Base-by-base conservation (phyloP, 53 echinoderm and acorn worm genomes). In the Holothuria leucospilota region DNA sequence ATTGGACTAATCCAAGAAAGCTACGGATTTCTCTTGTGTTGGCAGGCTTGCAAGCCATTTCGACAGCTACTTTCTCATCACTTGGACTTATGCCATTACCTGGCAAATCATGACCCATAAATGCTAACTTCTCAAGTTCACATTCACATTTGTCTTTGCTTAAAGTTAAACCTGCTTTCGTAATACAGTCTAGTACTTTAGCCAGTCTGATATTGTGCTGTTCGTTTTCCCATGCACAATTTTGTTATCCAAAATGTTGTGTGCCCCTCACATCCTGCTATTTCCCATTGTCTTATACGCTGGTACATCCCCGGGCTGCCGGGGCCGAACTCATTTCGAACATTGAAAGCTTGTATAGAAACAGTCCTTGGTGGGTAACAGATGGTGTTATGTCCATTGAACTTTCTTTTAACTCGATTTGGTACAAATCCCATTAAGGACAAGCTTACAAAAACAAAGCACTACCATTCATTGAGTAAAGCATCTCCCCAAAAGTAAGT, bases 401-500 rank as follows among this genome's bases (percentile, higher is more conserved):
- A 12, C 60, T 61, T 26, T 86, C 86, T 42, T 63, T 11, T 7
- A 27, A 23, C 64, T 23, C 27, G 64, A 63, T 63, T 23, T 27
- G 64, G 27, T 78, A 11, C 6, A 49, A 38, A 38, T 28, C 56
- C 20, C 59, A 59, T 59, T n/a, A 9, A 51, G 26, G 26, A 52
- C 88, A 25, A 92, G 77, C 56, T 92, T 94, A 23, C 81, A 74
- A 60, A 90, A 93, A 95, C 11, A 88, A 60, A 39, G 84, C 78
- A 29, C 86, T 82, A 6, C 28, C 63, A 60, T 81, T 78, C 69
- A 91, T 58, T 24, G 67, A 63, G 38, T 94, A 90, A 29, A 94
- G 61, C 10, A 92, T 60, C 63, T 92, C 90, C 61, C 92, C 94
- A 21, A 94, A 81, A 4, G 90, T 92, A 23, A 90, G 94, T 39